Conservation (phyloP, 1,140 invertebrate genomes). For the Dinoponera quadriceps region DNA sequence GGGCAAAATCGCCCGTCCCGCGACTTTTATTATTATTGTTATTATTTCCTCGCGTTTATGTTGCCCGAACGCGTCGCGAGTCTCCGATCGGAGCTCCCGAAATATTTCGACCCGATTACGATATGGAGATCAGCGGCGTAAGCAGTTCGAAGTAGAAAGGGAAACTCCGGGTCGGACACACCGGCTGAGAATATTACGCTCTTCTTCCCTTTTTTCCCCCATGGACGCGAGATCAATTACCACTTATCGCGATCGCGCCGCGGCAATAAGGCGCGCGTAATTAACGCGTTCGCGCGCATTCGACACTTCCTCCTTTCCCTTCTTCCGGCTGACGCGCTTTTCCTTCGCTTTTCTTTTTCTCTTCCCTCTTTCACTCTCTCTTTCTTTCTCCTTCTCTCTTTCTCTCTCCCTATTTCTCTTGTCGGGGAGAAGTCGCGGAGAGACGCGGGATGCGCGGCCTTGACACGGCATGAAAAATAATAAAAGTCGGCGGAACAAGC, state of each 20-base stretch:
- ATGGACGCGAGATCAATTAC: slow-evolving; percentile 31
- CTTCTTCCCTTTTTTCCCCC: background rate
- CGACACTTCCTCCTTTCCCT: slow-evolving; percentile 51
- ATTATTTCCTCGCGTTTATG: no score
- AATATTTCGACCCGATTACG: no score
- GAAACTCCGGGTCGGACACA: slow-evolving; percentile 5
- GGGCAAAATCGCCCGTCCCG: no score
- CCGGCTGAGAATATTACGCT: slow-evolving; percentile 8
- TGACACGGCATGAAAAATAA: slow-evolving; percentile 81
- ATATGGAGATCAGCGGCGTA: no score
- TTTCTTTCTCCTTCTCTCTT: no score
- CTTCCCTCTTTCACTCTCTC: background rate
- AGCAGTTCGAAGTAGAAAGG: slow-evolving; percentile 1
- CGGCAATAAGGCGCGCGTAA: slow-evolving; percentile 30
- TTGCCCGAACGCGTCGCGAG: no score
- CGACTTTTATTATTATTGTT: no score
- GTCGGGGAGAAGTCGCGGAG: background rate
- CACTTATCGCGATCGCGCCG: slow-evolving; percentile 37
- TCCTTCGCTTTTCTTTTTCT: background rate
- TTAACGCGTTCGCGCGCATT: slow-evolving; percentile 32
- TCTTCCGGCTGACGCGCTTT: slow-evolving; percentile 49
- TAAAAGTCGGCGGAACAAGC: slow-evolving; percentile 75
- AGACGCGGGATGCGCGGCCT: slow-evolving; percentile 76
- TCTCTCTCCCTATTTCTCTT: no score
- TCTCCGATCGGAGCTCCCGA: no score